Evolutionary conservation across 2,888 invertebrate genomes (phyloP).

Genomic region (Hydrotaea cyrtoneurina): DNA sequence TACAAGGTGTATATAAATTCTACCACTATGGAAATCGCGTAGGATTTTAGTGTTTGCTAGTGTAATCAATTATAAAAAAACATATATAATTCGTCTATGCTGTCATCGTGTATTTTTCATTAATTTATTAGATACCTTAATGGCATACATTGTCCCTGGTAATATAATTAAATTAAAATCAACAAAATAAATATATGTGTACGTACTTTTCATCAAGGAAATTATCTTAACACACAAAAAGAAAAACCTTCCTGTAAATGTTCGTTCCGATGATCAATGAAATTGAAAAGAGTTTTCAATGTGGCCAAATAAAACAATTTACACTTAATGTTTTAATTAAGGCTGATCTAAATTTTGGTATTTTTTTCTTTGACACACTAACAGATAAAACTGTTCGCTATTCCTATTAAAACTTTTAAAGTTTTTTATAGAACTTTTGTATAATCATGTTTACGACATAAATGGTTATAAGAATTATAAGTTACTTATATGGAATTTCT

Average conservation of each 20-base stretch:
- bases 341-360: slow-evolving; percentile 63
- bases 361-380: neutral
- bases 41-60: no score
- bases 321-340: slow-evolving; percentile 42
- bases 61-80: no score
- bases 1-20: no score
- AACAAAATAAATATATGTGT: neutral
- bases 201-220: slow-evolving; percentile 15
- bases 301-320: slow-evolving; percentile 21
- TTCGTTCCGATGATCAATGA: neutral
- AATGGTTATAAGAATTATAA: no score
- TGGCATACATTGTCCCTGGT: neutral
- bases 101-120: no score
- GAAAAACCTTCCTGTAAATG: slow-evolving; percentile 9
- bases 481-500: no score
- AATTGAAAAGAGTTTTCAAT: slow-evolving; percentile 16
- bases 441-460: no score
- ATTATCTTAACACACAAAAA: neutral
- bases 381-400: neutral
- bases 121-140: no score
- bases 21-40: no score
- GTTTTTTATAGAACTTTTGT: no score
- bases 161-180: neutral
- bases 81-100: no score
- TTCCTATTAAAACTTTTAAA: no score